phyloP scores from a whole-genome alignment of 2,113 vertebrate genomes.

The Nothoprocta pentlandii region DNA sequence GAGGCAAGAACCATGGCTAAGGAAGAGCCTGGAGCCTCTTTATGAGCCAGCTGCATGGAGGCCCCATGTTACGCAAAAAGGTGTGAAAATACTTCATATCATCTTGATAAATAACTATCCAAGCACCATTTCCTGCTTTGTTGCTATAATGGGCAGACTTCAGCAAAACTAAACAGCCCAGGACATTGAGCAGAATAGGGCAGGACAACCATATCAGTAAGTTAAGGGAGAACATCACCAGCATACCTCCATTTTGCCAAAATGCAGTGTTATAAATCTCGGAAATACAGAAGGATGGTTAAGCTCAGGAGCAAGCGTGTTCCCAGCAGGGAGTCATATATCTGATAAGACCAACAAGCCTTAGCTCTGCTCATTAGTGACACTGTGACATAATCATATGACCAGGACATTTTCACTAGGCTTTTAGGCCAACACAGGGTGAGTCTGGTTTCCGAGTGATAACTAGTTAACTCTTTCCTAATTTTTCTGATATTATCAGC shows the following conservation, averaged over 20 bases:
- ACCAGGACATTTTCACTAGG: background rate
- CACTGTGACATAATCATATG: background rate
- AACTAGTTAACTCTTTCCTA: background rate
- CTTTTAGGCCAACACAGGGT: background rate
- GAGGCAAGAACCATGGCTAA: background rate
- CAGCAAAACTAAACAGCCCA: background rate
- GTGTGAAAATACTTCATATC: background rate
- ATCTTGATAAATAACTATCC: background rate
- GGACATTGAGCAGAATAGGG: background rate
- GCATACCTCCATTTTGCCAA: background rate
- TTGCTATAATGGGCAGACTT: background rate
- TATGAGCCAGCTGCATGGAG: background rate
- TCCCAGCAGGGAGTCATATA: background rate
- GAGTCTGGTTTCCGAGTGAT: background rate
- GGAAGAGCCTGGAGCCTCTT: background rate
- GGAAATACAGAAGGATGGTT: background rate
- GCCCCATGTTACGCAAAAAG: background rate
- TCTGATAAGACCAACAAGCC: background rate
- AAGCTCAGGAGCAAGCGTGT: background rate
- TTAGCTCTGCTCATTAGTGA: background rate
- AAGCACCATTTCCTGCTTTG: background rate
- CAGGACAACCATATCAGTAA: background rate
- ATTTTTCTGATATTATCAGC: background rate
- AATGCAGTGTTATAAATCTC: background rate
- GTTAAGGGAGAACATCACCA: background rate